phyloP scores from a whole-genome alignment of 37 sponge, comb jelly and placozoan species.

The Amphimedon queenslandica region DNA sequence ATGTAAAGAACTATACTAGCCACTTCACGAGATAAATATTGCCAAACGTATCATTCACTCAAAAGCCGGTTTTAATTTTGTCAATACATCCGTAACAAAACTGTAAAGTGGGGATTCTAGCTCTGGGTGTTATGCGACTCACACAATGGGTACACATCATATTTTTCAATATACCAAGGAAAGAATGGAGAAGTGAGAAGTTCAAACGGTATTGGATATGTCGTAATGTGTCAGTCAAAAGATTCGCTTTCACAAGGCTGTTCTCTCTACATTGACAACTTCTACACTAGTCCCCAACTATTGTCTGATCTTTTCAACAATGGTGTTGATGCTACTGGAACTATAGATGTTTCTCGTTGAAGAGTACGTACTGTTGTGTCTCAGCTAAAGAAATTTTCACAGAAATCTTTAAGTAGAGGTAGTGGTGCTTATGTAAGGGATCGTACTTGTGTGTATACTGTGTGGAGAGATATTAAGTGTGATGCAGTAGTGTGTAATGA shows the following conservation, averaged over 20 bases:
- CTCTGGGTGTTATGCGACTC: slow-evolving; percentile 19
- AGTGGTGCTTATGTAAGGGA: slow-evolving; percentile 31
- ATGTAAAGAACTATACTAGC: neutral
- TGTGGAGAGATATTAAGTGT: slow-evolving; percentile 32
- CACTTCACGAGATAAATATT: neutral
- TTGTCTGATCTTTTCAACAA: neutral
- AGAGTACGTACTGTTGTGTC: slow-evolving; percentile 19
- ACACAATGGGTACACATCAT: slow-evolving; percentile 19
- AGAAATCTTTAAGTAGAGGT: neutral
- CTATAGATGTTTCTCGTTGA: neutral
- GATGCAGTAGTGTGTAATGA: slow-evolving; percentile 29
- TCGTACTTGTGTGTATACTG: slow-evolving; percentile 1
- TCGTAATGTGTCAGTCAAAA: slow-evolving; percentile 8
- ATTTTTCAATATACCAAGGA: slow-evolving; percentile 42
- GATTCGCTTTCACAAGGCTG: slow-evolving; percentile 38
- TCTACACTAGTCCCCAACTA: slow-evolving; percentile 25
- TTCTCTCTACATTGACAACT: slow-evolving; percentile 42
- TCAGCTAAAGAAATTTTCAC: neutral
- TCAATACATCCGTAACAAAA: slow-evolving; percentile 50
- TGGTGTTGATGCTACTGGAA: slow-evolving; percentile 33
- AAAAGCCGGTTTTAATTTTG: slow-evolving; percentile 2
- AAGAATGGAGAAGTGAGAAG: slow-evolving; percentile 1
- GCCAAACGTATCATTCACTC: neutral
- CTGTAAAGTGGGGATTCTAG: slow-evolving; percentile 51
- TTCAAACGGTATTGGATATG: slow-evolving; percentile 14